Evolutionary conservation across 2,113 vertebrate genomes (phyloP).

Genomic region (Corvus cornix): DNA sequence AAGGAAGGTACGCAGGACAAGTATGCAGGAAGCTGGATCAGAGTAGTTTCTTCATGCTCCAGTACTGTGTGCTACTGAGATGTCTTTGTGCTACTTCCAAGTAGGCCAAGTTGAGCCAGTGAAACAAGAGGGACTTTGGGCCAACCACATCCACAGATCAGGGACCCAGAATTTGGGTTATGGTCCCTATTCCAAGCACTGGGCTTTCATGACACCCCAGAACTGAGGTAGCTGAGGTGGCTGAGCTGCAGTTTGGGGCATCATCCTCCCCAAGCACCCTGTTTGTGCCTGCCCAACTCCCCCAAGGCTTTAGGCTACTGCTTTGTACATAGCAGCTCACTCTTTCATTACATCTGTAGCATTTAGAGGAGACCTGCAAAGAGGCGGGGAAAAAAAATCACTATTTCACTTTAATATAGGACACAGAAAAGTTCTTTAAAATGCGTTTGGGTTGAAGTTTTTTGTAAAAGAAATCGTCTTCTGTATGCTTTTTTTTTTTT

Average conservation of each 20-base stretch:
- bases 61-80: neutral
- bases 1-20: neutral
- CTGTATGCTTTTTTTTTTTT: neutral
- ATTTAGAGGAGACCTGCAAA: neutral
- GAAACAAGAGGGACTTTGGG: neutral
- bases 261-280: neutral
- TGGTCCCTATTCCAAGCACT: neutral
- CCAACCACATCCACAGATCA: neutral
- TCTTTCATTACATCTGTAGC: neutral
- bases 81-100: neutral
- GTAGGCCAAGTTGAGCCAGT: neutral
- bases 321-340: neutral
- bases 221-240: neutral
- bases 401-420: neutral
- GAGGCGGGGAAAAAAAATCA: accelerated
- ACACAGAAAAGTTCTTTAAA: neutral
- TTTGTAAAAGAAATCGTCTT: neutral
- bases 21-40: neutral
- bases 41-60: neutral
- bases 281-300: neutral
- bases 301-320: neutral
- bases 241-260: neutral
- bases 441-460: neutral
- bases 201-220: neutral
- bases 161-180: neutral